Conservation (phyloP, 2,888 invertebrate genomes). For the Spilarctia lutea region DNA sequence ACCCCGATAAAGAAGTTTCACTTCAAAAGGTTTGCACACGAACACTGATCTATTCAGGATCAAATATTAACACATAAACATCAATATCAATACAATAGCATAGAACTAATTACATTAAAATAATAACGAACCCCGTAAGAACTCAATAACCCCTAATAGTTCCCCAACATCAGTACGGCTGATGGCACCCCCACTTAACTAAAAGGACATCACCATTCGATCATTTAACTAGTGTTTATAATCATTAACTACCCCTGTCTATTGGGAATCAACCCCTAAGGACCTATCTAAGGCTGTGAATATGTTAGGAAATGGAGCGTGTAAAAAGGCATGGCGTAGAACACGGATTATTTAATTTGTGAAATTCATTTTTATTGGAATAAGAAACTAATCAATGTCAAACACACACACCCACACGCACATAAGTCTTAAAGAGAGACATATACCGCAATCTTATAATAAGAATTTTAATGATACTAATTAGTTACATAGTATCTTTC, state of each 20-base stretch:
- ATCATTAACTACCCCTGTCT: constrained; percentile 66
- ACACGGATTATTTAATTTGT: background rate
- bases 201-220: constrained; percentile 61
- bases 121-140: constrained; percentile 4
- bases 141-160: constrained; percentile 12
- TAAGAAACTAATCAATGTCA: background rate
- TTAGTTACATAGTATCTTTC: background rate
- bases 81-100: background rate
- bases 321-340: background rate
- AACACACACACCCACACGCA: no score
- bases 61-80: background rate
- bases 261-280: constrained; percentile 45
- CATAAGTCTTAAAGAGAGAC: background rate
- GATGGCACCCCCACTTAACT: constrained; percentile 42
- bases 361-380: background rate
- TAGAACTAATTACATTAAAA: background rate
- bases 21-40: no score
- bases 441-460: background rate
- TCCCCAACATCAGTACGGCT: constrained; percentile 2
- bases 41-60: no score
- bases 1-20: no score
- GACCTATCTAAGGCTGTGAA: constrained; percentile 28
- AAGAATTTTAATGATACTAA: background rate
- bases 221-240: constrained; percentile 83
- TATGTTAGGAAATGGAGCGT: constrained; percentile 2